Percentiles rank a stretch among this genome's conserved stretches.
phyloP scores from a whole-genome alignment of 2,797 vertebrate genomes.

The Clarias fuscus region DNA sequence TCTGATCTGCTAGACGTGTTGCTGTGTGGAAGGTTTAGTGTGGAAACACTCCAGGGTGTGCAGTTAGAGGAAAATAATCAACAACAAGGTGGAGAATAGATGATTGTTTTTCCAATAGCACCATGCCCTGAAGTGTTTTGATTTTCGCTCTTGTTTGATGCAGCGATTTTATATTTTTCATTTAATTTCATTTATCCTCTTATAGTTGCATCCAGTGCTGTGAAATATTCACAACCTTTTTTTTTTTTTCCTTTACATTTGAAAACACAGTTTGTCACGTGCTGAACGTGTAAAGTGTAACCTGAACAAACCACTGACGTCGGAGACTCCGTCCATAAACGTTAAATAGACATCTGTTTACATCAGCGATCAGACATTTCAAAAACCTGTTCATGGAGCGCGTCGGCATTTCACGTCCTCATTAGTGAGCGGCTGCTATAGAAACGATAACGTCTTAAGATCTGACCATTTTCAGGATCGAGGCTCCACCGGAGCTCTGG shows the following conservation, averaged over 20 bases:
- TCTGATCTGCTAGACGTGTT: background rate
- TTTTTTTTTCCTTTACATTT: background rate
- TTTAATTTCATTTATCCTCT: background rate
- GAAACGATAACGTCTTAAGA: background rate
- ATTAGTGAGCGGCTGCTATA: background rate
- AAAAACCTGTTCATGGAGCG: background rate
- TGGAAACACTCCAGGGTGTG: background rate
- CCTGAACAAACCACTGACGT: background rate
- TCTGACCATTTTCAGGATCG: background rate
- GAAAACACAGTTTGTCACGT: no score
- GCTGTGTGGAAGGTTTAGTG: no score
- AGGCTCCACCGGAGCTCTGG: background rate
- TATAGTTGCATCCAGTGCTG: background rate
- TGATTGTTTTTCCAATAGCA: background rate
- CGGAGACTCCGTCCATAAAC: background rate
- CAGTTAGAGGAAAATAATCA: background rate
- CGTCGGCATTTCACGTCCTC: background rate
- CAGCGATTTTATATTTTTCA: background rate
- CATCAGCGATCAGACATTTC: background rate
- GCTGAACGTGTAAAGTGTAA: no score
- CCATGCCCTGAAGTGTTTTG: background rate
- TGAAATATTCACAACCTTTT: background rate
- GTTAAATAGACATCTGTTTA: background rate
- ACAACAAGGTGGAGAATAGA: background rate
- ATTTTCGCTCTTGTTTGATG: background rate